phyloP scores from a whole-genome alignment of 2,888 invertebrate genomes.

The Aphrophora alni region DNA sequence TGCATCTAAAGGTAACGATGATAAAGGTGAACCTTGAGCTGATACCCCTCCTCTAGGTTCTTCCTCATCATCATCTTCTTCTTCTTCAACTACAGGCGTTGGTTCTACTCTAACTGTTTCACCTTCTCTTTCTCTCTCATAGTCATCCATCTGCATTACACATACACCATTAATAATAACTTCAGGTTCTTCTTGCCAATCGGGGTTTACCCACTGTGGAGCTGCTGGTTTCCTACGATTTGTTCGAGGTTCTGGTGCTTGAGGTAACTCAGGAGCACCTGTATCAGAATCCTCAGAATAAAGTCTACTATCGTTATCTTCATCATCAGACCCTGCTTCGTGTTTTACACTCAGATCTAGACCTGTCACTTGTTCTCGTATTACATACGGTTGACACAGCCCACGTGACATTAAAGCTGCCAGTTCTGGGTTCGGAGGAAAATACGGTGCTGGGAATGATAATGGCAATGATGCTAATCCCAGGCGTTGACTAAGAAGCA shows the following conservation, averaged over 20 bases:
- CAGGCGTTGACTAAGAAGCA: constrained; percentile 86
- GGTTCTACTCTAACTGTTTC: constrained; percentile 80
- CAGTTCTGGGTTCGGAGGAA: constrained; percentile 76
- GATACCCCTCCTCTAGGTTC: constrained; percentile 10
- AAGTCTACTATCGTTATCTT: constrained; percentile 71
- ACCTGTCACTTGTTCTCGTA: constrained; percentile 81
- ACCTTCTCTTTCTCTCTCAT: constrained; percentile 60
- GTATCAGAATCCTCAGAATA: constrained; percentile 50
- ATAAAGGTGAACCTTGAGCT: neutral
- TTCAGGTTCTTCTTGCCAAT: constrained; percentile 81
- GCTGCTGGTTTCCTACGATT: constrained; percentile 92
- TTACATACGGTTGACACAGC: constrained; percentile 55
- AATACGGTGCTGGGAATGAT: constrained; percentile 75
- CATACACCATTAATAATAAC: constrained; percentile 94
- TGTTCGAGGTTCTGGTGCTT: constrained; percentile 55
- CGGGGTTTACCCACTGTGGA: constrained; percentile 97
- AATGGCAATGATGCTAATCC: constrained; percentile 68
- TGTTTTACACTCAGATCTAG: constrained; percentile 83
- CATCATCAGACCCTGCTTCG: constrained; percentile 78
- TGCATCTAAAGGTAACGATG: constrained; percentile 41
- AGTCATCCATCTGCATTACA: constrained; percentile 80
- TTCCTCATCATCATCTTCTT: constrained; percentile 32
- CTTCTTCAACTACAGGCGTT: constrained; percentile 70
- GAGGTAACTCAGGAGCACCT: constrained; percentile 49
- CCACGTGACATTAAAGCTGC: constrained; percentile 78